Evolutionary conservation across 2,113 vertebrate genomes (phyloP), one percentile per base, ranked within the genome.

Genomic region (Bambusicola thoracicus): DNA sequence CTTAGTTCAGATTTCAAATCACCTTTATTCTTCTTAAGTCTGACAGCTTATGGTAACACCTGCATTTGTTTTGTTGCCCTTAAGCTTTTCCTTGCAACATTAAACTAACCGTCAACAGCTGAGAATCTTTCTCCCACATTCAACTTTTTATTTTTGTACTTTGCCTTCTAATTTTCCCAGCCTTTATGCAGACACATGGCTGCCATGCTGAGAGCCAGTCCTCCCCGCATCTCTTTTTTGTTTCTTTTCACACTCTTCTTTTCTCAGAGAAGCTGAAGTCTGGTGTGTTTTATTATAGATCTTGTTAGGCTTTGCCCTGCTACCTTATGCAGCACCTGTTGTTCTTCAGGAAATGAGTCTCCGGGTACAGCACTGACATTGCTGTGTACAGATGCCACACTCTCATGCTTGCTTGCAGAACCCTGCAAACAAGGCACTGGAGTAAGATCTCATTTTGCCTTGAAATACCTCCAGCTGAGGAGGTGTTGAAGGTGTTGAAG

Each of bases 81-180:
- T 41, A 32, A 0, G 1, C 6, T 69, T 87, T 56, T 8, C 7
- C 14, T 32, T 74, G 63, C 14, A 78, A 75, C 8, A 17, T 84
- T 34, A 53, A 74, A 56, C 8, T 40, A 40, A 40, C 38, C n/a
- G n/a, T 44, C 36, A 83, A 12, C 10, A 38, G 5, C 5, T 74
- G 30, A 32, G 36, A 2, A 8, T 74, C 8, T 38, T 43, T 81
- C 22, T 13, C 16, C n/a, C 5, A 5, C 62, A 11, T 32, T 59
- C 0, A 0, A 0, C 13, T 30, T 24, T 80, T 56, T 11, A 38
- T 61, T 55, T 36, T 1, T 16, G 69, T 48, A 4, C 18, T 68
- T 87, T 53, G 18, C 24, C 29, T 68, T 15, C 85, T 48, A 24
- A 90, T 34, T 3, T 58, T 58, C 13, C 34, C 7, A 12, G 9